A percentile compares a stretch with the other conserved stretches of the same genome.
phyloP scores from a whole-genome alignment of 2,797 vertebrate genomes.

The Apogon hyalosoma region DNA sequence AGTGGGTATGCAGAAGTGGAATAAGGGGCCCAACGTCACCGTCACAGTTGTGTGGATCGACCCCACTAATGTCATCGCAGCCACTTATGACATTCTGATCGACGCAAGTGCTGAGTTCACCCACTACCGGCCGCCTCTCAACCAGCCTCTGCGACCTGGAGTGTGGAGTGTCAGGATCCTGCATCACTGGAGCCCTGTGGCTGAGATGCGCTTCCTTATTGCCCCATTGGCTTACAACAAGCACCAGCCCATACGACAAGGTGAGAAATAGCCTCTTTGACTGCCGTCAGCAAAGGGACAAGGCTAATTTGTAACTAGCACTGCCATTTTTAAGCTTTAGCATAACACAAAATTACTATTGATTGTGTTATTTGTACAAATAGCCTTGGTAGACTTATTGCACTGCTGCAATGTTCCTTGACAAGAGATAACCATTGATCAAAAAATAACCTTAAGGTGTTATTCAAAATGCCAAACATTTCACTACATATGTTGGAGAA shows the following conservation, averaged over 20 bases:
- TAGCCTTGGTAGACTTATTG: slow-evolving; percentile 7
- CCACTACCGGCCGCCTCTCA: slow-evolving; percentile 96
- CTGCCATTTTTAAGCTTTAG: slow-evolving; percentile 20
- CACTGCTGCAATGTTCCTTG: slow-evolving; percentile 15
- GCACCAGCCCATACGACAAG: slow-evolving; percentile 91
- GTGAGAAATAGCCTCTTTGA: slow-evolving; percentile 79
- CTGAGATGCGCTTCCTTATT: slow-evolving; percentile 94
- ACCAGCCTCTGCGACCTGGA: slow-evolving; percentile 93
- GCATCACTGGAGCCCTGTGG: slow-evolving; percentile 95
- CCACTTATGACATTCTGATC: slow-evolving; percentile 97
- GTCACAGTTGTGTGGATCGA: slow-evolving; percentile 98
- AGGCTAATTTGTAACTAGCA: slow-evolving; percentile 4
- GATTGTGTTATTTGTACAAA: slow-evolving; percentile 40
- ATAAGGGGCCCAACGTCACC: slow-evolving; percentile 94
- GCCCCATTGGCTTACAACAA: slow-evolving; percentile 91
- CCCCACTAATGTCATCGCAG: slow-evolving; percentile 94
- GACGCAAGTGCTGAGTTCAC: slow-evolving; percentile 94
- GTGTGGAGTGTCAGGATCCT: slow-evolving; percentile 96
- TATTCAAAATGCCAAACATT: slow-evolving; percentile 17
- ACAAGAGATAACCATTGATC: slow-evolving; percentile 24
- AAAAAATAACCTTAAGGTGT: slow-evolving; percentile 5
- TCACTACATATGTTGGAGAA: neutral
- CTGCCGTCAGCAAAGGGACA: neutral
- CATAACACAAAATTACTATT: slow-evolving; percentile 35
- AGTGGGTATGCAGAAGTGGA: slow-evolving; percentile 97